A percentile compares a stretch with the other conserved stretches of the same genome.
Conservation (phyloP, 2,888 invertebrate species). For the Lymantria dispar region DNA sequence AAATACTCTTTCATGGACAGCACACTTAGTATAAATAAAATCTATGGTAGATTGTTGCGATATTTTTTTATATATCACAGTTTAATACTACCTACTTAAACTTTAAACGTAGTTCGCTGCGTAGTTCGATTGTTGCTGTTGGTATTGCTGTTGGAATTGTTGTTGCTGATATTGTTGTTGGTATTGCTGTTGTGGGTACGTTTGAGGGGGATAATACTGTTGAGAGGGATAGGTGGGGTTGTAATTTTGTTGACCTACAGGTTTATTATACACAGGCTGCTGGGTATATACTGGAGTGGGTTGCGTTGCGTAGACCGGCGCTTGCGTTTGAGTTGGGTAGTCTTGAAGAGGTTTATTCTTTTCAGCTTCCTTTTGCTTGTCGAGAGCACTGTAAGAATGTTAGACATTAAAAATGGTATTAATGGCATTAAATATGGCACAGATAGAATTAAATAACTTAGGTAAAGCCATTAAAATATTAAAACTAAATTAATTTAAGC, state of each 20-base stretch:
- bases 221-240: conserved; percentile 13
- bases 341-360: conserved; percentile 11
- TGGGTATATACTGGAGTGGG: conserved; percentile 48
- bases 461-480: no score
- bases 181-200: conserved; percentile 3
- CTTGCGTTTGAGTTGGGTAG: not conserved
- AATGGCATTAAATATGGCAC: no score
- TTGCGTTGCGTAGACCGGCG: conserved; percentile 4
- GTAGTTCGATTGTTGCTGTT: conserved; percentile 26
- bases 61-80: not conserved
- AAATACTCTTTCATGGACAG: conserved; percentile 3
- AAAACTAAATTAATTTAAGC: no score
- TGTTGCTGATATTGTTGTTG: not conserved
- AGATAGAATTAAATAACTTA: no score
- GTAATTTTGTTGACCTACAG: conserved; percentile 23
- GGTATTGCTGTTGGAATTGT: conserved; percentile 8
- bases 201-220: conserved; percentile 4
- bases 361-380: conserved; percentile 17
- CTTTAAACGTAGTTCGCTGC: conserved; percentile 3
- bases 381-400: conserved; percentile 20
- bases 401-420: not conserved
- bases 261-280: conserved; percentile 18
- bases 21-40: conserved; percentile 3
- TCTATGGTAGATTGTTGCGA: conserved; percentile 1
- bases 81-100: not conserved